Conservation (phyloP, 2,888 invertebrate genomes). For the Caenorhabditis sulstoni region DNA sequence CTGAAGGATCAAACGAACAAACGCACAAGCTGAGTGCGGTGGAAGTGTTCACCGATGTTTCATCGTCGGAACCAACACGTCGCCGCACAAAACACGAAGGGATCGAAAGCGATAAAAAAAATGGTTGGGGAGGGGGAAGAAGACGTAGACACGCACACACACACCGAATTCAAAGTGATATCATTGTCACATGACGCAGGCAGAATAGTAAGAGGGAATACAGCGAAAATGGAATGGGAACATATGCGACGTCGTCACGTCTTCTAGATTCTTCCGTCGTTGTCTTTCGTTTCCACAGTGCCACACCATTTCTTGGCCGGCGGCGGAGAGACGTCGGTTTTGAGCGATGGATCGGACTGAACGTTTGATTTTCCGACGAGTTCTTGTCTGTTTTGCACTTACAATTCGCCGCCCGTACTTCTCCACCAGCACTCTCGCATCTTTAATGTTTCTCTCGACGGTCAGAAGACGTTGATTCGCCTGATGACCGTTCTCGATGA, state of each 20-base stretch:
- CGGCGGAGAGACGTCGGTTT: constrained; percentile 25
- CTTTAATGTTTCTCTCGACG: constrained; percentile 67
- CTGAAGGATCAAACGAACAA: neutral
- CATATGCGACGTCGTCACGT: too few species aligned
- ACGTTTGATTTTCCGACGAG: neutral
- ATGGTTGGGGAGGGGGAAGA: neutral
- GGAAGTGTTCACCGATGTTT: neutral
- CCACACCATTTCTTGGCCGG: constrained; percentile 48
- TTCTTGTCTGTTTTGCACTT: neutral
- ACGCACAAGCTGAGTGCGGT: neutral
- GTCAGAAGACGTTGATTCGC: constrained; percentile 70
- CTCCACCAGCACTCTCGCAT: constrained; percentile 55
- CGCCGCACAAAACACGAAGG: constrained; percentile 1
- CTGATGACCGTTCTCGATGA: constrained; percentile 71
- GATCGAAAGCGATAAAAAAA: constrained; percentile 6
- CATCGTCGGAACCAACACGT: neutral
- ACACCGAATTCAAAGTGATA: neutral
- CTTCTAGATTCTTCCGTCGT: neutral
- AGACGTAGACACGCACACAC: neutral
- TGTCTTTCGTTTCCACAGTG: constrained; percentile 9
- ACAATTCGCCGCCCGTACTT: constrained; percentile 56
- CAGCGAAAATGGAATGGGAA: too few species aligned
- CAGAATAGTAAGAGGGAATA: neutral
- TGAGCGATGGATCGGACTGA: neutral
- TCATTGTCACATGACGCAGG: constrained; percentile 18